phyloP scores from a whole-genome alignment of 1,140 invertebrate species.

The Bathynomus jamesi region DNA sequence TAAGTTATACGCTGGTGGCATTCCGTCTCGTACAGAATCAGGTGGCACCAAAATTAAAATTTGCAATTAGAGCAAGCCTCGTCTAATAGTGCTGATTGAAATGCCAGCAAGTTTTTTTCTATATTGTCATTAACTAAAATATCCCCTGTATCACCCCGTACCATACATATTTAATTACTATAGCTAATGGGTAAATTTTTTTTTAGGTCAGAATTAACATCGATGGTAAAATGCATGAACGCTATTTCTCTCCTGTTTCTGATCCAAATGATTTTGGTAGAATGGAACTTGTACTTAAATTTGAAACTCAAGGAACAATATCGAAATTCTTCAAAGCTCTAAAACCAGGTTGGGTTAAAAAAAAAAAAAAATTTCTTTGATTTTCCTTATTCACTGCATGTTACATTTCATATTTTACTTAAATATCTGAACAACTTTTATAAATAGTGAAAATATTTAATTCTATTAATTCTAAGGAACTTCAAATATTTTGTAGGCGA shows the following conservation, averaged over 20 bases:
- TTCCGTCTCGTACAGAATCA: too few species aligned
- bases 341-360: conserved; percentile 17
- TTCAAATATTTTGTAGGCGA: conserved; percentile 20
- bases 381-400: neutral
- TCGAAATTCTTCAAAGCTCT: conserved; percentile 13
- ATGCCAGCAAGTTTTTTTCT: too few species aligned
- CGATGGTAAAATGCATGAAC: conserved; percentile 5
- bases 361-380: neutral
- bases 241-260: conserved; percentile 18
- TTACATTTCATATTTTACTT: neutral
- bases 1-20: too few species aligned
- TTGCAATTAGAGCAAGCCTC: too few species aligned
- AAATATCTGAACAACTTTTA: neutral
- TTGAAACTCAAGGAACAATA: conserved; percentile 17
- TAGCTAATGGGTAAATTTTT: too few species aligned
- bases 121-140: too few species aligned
- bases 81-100: too few species aligned
- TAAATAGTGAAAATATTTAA: neutral
- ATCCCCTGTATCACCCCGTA: too few species aligned
- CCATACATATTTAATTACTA: too few species aligned
- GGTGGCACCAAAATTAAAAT: too few species aligned
- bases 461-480: neutral
- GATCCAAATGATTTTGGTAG: conserved; percentile 4
- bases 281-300: conserved; percentile 14
- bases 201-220: conserved; percentile 1